Evolutionary conservation across 2,113 vertebrate genomes (phyloP), one percentile per base, ranked within the genome.

Genomic region (Atrichornis clamosus): DNA sequence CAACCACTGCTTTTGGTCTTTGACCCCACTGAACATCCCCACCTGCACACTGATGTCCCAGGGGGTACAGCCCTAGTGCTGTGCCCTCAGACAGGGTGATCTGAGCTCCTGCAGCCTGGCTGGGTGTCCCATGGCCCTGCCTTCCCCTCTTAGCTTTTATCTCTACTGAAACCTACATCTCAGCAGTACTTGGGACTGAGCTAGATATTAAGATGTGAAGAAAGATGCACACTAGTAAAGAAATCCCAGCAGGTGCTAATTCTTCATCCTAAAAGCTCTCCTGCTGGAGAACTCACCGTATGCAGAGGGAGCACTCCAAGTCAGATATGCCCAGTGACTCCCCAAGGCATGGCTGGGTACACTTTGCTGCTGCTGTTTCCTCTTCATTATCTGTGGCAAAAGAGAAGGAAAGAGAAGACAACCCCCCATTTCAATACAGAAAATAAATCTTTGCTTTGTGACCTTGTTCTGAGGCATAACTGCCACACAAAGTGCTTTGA

Each of bases 301-400:
- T 98, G 95, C 99, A 99, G 87, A 99, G 98, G 72, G 99, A 99
- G 76, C 99, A 99, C 95, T 99, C 99, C 62, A 99, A 96, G 92
- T 99, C 99, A 26, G 98, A 98, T 39, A 98, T 47, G 7, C 96
- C 98, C 94, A 99, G 97, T 42, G 98, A 92, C 41, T 96, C 92
- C 26, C 22, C 8, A 0, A 97, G 90, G 44, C 69, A 70, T 2
- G 2, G n/a, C 41, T 84, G 69, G 26, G 49, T 21, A 26, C 41
- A 24, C 5, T 78, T 56, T 13, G n/a, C 55, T 78, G 70, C 58
- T 94, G 72, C 63, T 39, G 68, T 68, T 59, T 89, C 87, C 22
- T 95, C 91, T 58, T 89, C 26, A 0, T 62, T 63, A 74, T 76
- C 96, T 96, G 28, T 21, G 37, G 33, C 55, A 93, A 92, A 87